A percentile compares a stretch with the other conserved stretches of the same genome.
Evolutionary conservation across 2,113 vertebrate genomes (phyloP).

Genomic region (Sceloporus undulatus): DNA sequence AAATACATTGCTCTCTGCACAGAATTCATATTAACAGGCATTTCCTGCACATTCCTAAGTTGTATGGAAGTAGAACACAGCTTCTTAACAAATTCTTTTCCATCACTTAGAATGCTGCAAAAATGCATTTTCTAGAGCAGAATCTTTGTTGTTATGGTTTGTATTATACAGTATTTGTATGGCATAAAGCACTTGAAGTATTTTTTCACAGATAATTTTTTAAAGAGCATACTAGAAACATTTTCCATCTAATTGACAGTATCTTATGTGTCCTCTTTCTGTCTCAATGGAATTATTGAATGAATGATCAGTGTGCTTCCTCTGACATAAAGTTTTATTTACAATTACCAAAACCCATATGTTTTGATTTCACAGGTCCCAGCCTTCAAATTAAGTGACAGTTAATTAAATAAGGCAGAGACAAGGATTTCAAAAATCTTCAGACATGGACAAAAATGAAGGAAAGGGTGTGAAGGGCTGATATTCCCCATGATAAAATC

Average conservation of each 20-base stretch:
- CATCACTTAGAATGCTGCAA: conserved; percentile 45
- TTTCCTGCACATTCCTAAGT: conserved; percentile 29
- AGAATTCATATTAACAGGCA: conserved; percentile 53
- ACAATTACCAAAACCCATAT: conserved; percentile 51
- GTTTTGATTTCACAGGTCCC: conserved; percentile 17
- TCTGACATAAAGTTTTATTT: conserved; percentile 53
- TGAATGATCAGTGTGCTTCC: conserved; percentile 61
- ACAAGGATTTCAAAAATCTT: conserved; percentile 2
- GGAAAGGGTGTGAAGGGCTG: neutral
- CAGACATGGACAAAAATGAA: neutral
- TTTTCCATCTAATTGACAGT: conserved; percentile 69
- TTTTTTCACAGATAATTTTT: conserved; percentile 3
- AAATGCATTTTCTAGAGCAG: conserved; percentile 27
- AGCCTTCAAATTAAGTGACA: conserved; percentile 19
- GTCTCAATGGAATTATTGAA: conserved; percentile 68
- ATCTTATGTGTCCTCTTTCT: conserved; percentile 61
- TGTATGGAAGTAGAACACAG: conserved; percentile 48
- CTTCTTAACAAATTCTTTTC: conserved; percentile 46
- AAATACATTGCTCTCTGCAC: conserved; percentile 20
- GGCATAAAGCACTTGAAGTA: neutral
- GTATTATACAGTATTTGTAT: conserved; percentile 51
- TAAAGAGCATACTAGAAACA: conserved; percentile 68
- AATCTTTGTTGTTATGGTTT: conserved; percentile 58
- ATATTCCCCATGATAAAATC: neutral
- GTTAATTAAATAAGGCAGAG: conserved; percentile 27